These are phyloP conservation scores for Catharus ustulatus DNA, from an alignment of 2,797 vertebrate species.

Conservation along the genomic window DNA sequence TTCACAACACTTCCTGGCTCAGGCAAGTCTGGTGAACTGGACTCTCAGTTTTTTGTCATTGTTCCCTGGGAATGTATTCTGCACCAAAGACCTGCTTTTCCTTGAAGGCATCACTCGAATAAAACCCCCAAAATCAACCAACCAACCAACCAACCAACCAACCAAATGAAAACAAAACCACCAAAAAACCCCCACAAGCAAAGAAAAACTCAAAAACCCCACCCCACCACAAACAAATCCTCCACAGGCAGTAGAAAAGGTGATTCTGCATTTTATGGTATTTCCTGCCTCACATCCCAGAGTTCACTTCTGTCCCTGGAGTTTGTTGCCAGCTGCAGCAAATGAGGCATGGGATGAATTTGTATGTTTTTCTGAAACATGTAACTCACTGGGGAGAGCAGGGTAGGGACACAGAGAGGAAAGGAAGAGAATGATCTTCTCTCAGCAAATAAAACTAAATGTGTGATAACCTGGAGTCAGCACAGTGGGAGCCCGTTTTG, in stretches of 20 bases:
- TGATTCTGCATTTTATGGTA: background rate
- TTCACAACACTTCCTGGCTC: background rate
- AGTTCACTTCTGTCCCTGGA: background rate
- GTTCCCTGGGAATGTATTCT: fast-evolving
- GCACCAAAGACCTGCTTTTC: background rate
- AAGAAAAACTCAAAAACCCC: background rate
- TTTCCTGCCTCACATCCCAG: background rate
- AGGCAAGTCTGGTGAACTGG: background rate
- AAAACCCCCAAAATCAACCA: background rate
- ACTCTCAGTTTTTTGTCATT: background rate
- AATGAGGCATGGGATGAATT: conserved; percentile 52
- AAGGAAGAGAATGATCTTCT: background rate
- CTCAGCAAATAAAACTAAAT: background rate
- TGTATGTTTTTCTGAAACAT: background rate
- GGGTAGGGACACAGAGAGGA: background rate
- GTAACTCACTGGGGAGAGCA: background rate
- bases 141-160: background rate
- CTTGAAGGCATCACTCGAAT: background rate
- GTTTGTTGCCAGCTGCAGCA: background rate
- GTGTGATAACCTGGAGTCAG: background rate
- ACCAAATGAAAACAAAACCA: fast-evolving
- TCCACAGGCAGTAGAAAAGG: background rate
- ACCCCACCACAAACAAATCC: background rate
- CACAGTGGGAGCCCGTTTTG: background rate
- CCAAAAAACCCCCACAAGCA: background rate